Evolutionary conservation across 2,113 vertebrate genomes (phyloP).

Genomic region (Hoplias malabaricus): DNA sequence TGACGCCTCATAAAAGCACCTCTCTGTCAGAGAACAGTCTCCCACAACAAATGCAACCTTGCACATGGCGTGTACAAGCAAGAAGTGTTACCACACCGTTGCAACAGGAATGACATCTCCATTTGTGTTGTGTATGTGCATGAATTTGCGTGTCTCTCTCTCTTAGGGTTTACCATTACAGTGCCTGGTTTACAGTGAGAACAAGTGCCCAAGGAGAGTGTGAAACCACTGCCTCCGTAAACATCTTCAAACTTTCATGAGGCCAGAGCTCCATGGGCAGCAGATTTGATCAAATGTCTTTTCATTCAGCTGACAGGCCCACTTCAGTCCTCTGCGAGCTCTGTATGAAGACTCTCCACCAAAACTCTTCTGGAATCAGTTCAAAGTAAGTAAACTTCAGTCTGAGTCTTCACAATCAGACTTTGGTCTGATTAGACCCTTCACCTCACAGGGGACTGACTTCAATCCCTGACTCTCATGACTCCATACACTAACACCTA

Average conservation of each 20-base stretch:
- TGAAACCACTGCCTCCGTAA: not conserved
- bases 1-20: conserved; percentile 22
- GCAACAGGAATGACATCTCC: not conserved
- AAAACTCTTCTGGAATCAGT: not conserved
- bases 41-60: conserved; percentile 16
- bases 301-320: not conserved
- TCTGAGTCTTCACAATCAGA: not conserved
- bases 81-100: not conserved
- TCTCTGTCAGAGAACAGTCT: conserved; percentile 15
- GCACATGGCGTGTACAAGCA: not conserved
- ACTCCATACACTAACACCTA: not conserved
- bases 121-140: not conserved
- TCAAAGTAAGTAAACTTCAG: not conserved
- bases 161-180: conserved; percentile 1
- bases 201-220: not conserved
- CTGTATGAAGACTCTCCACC: not conserved
- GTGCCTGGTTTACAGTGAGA: conserved; percentile 7
- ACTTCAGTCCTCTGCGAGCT: not conserved
- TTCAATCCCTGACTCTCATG: not conserved
- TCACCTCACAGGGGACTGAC: too few relatives aligned
- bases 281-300: conserved; percentile 7
- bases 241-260: conserved; percentile 20
- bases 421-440: not conserved
- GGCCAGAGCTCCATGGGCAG: not conserved
- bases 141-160: not conserved